phyloP scores from a whole-genome alignment of 1,140 invertebrate genomes.

The Cydia pomonella region DNA sequence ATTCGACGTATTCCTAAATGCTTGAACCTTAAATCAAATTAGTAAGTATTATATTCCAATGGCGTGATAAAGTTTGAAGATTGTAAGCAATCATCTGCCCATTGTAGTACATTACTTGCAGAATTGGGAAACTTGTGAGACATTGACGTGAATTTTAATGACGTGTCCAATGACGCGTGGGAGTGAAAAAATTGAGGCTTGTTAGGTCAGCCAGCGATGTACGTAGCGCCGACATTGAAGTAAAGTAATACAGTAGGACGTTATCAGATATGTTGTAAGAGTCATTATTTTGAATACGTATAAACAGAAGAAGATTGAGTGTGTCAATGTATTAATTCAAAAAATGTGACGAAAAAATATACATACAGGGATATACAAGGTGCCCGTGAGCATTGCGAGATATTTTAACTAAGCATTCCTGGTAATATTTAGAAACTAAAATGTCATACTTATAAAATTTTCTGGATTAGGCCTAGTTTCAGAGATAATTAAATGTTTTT shows the following conservation, averaged over 20 bases:
- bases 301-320: no score
- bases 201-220: background rate
- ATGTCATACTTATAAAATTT: no score
- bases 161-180: constrained; percentile 40
- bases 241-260: background rate
- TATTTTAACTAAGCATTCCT: no score
- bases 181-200: constrained; percentile 29
- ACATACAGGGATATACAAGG: no score
- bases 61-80: background rate
- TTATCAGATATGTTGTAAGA: background rate
- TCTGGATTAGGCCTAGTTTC: no score
- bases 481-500: no score
- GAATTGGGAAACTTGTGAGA: constrained; percentile 52
- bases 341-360: no score
- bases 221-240: background rate
- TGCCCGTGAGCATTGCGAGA: no score
- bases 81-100: constrained; percentile 53
- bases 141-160: constrained; percentile 21
- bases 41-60: background rate
- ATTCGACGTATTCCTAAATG: background rate
- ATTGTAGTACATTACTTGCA: constrained; percentile 74
- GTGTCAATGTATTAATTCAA: no score
- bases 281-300: no score
- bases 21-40: constrained; percentile 6
- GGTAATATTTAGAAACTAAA: no score